Conservation (phyloP, 2,888 invertebrate genomes). For the Celastrina argiolus region DNA sequence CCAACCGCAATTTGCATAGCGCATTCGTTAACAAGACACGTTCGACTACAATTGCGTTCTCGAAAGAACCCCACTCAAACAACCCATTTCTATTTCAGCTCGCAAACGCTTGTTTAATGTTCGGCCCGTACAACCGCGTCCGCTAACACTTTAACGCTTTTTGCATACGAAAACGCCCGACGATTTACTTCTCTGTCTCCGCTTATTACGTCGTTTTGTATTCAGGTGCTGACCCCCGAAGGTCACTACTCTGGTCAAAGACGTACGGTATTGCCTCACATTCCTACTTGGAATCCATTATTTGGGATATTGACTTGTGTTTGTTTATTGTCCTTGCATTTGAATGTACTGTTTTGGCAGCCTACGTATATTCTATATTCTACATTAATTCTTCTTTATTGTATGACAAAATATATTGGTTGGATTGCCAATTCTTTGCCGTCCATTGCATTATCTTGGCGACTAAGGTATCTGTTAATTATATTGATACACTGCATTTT, state of each 20-base stretch:
- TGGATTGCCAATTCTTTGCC: no score
- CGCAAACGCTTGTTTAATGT: conserved; percentile 75
- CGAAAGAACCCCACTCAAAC: conserved; percentile 77
- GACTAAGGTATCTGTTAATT: no score
- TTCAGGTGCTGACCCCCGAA: conserved; percentile 65
- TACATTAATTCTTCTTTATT: not conserved
- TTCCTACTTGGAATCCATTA: conserved; percentile 28
- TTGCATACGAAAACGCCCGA: conserved; percentile 74
- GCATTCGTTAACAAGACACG: conserved; percentile 77
- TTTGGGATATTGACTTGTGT: conserved; percentile 30
- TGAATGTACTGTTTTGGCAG: conserved; percentile 26
- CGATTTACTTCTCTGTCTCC: conserved; percentile 55
- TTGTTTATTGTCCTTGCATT: not conserved
- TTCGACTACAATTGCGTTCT: conserved; percentile 74
- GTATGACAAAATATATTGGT: not conserved
- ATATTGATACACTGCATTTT: no score
- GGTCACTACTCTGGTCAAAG: conserved; percentile 61
- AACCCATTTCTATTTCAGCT: conserved; percentile 76
- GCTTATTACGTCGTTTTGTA: conserved; percentile 67
- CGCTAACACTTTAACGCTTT: conserved; percentile 76
- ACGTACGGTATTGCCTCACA: not conserved
- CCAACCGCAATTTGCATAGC: conserved; percentile 61
- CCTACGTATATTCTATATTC: not conserved
- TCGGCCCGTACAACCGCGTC: conserved; percentile 73
- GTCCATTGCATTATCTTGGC: no score